Conservation (phyloP, 2,113 vertebrate species). For the Bufo bufo region DNA sequence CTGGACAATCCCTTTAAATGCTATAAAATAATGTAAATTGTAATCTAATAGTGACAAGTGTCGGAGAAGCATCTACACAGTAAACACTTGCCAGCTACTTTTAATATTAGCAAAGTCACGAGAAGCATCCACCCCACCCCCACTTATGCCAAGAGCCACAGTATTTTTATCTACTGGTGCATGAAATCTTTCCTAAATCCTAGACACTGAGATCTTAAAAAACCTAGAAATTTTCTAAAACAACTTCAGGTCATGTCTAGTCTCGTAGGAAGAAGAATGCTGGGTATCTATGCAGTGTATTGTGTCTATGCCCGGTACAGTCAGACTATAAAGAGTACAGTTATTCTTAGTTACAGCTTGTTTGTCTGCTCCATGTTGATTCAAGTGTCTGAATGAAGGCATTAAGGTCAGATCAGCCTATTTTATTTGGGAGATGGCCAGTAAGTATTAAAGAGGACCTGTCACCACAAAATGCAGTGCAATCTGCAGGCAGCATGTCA, state of each 20-base stretch:
- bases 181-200: slow-evolving; percentile 11
- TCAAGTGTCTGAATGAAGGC: not conserved
- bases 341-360: slow-evolving; percentile 32
- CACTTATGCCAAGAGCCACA: not conserved
- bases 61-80: not conserved
- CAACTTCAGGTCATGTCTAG: slow-evolving; percentile 29
- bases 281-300: not conserved
- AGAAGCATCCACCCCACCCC: not conserved
- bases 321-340: not conserved
- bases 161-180: slow-evolving; percentile 5
- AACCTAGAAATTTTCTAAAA: slow-evolving; percentile 13
- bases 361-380: slow-evolving; percentile 22
- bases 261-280: slow-evolving; percentile 8
- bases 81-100: not conserved
- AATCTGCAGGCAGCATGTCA: not conserved
- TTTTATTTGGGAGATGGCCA: slow-evolving; percentile 16
- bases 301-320: not conserved
- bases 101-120: not conserved
- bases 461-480: not conserved
- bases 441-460: not conserved
- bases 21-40: not conserved
- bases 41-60: slow-evolving; percentile 3
- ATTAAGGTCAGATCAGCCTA: not conserved
- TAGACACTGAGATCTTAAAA: not conserved
- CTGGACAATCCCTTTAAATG: not conserved